Percentiles rank a stretch among this genome's conserved stretches.
Evolutionary conservation across 2,888 invertebrate genomes (phyloP).

Genomic region (Linnaemya tessellans): DNA sequence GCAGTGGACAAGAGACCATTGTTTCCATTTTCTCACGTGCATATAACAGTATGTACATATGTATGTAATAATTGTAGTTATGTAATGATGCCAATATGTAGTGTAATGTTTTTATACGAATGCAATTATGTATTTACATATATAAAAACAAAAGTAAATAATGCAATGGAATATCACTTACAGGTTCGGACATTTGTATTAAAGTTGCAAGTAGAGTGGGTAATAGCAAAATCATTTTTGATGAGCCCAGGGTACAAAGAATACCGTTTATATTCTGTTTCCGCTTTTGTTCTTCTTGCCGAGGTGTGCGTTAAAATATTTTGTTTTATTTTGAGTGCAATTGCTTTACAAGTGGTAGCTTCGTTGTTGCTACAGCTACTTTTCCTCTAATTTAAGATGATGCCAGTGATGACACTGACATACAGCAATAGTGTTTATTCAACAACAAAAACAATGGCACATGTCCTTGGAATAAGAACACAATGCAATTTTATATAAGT

Average conservation of each 20-base stretch:
- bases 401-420: constrained; percentile 62
- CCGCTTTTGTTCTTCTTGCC: not conserved
- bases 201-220: constrained; percentile 48
- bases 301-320: constrained; percentile 12
- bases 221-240: constrained; percentile 58
- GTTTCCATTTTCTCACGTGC: not conserved
- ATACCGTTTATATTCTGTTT: constrained; percentile 35
- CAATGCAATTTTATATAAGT: constrained; percentile 59
- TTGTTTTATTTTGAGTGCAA: constrained; percentile 4
- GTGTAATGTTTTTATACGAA: not conserved
- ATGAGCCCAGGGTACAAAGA: constrained; percentile 35
- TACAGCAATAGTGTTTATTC: constrained; percentile 52
- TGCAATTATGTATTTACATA: not conserved
- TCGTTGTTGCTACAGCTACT: constrained; percentile 33
- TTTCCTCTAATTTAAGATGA: constrained; percentile 39
- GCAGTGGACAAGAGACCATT: not conserved
- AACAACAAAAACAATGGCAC: constrained; percentile 52
- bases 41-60: not conserved
- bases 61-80: constrained; percentile 9
- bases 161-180: constrained; percentile 49
- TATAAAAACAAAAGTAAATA: no score
- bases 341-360: constrained; percentile 29
- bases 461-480: constrained; percentile 67
- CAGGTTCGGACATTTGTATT: constrained; percentile 66
- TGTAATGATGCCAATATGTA: constrained; percentile 7